Evolutionary conservation across 2,797 vertebrate species (phyloP).

Genomic region (Eulemur albifrons): DNA sequence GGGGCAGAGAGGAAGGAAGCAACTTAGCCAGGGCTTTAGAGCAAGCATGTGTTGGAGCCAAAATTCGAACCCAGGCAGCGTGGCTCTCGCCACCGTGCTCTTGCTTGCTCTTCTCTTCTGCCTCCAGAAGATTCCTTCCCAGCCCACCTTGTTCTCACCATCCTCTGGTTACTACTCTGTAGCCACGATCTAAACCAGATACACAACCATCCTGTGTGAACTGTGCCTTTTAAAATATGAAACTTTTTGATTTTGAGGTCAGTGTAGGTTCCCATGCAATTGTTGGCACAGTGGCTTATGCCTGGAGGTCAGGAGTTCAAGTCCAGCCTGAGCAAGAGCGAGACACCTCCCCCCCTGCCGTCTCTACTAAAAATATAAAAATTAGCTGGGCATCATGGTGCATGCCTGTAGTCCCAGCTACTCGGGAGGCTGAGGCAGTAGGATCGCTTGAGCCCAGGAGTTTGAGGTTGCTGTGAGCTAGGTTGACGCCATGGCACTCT

Average conservation of each 20-base stretch:
- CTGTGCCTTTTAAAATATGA: neutral
- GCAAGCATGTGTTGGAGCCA: neutral
- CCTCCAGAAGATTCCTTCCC: neutral
- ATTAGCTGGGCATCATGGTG: no score
- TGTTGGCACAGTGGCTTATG: no score
- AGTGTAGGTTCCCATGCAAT: neutral
- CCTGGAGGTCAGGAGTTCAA: no score
- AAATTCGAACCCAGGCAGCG: neutral
- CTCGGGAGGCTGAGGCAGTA: no score
- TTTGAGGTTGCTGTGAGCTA: no score
- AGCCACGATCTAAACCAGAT: neutral
- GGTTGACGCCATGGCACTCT: no score
- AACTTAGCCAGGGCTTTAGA: neutral
- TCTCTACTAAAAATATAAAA: no score
- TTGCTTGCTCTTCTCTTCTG: constrained; percentile 2
- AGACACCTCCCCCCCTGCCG: no score
- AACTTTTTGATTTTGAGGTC: neutral
- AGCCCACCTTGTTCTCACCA: neutral
- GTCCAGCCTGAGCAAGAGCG: no score
- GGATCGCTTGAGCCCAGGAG: no score
- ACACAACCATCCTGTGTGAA: neutral
- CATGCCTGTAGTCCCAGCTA: no score
- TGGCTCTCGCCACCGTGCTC: neutral
- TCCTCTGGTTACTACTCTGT: neutral
- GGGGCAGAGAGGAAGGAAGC: neutral